Evolutionary conservation across 2,888 invertebrate species (phyloP), one percentile per base, ranked within the genome.

Genomic region (Lepidocyrtinus sp.): DNA sequence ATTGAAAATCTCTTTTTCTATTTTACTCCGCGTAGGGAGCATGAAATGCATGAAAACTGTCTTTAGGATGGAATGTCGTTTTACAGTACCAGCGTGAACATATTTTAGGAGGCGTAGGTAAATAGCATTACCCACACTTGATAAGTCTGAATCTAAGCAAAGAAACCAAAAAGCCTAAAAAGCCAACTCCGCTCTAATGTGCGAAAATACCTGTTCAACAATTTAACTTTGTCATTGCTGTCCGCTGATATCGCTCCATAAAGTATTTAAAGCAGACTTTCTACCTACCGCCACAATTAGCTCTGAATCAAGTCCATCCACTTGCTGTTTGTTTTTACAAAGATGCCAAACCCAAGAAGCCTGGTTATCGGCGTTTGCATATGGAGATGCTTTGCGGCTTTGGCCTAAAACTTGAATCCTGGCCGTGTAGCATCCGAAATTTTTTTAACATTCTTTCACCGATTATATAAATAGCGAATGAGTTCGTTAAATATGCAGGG

Each of bases 201-300:
- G 70, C 59, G 59, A 70, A 70, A 70, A 59, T 70, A 26, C 70
- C 70, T 70, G 70, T 59, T 70, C 50, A 50, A 7, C 15, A 50
- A n/a, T 50, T 50, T 50, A 7, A 19, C 26, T 26, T 59, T 59
- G 70, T 26, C 26, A 15, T n/a, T 70, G 17, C 36, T 70, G 26
- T 26, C 59, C 59, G 7, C 5, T 25, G 15, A 25, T 25, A n/a
- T 65, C 36, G 24, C 17, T 45, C n/a, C 65, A 65, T 26, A 19
- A 25, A 65, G 24, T 27, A 36, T 2, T 9, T 3, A 17, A 12
- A 12, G 36, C 64, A 64, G 24, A 64, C 2, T 62, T 7, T 62
- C 7, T 2, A n/a, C 17, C 19, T 24, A 26, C 19, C 25, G 59
- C 17, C 19, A 19, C 59, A 59, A 59, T 59, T 59, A 70, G 59